These are phyloP conservation scores for Aricia artaxerxes DNA, from an alignment of 2,888 invertebrate genomes.

Conservation along the genomic window DNA sequence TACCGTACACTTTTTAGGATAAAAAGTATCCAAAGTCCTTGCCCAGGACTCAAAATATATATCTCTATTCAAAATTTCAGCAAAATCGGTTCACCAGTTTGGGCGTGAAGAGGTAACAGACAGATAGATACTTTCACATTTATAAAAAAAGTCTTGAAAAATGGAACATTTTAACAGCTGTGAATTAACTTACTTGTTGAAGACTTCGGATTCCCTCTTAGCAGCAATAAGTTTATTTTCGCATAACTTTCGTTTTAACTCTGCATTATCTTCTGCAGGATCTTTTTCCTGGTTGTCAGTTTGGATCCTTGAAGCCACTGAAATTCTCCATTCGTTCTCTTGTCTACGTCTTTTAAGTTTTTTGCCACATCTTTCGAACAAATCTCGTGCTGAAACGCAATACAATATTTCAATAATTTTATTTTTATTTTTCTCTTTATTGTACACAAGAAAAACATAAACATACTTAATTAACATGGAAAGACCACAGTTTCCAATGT, in stretches of 20 bases:
- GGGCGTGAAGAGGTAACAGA: no score
- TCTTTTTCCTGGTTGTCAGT: conserved; percentile 62
- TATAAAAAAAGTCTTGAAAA: not conserved
- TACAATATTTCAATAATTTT: not conserved
- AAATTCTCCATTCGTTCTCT: conserved; percentile 83
- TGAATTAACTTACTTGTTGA: conserved; percentile 73
- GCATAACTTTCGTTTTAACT: conserved; percentile 78
- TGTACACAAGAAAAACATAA: no score
- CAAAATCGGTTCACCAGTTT: no score
- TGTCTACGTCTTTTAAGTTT: conserved; percentile 83
- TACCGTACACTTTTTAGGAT: no score
- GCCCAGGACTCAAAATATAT: no score
- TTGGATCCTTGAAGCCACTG: conserved; percentile 72
- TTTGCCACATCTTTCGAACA: conserved; percentile 84
- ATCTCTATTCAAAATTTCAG: no score
- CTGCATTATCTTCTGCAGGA: conserved; percentile 79
- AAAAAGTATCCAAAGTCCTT: no score
- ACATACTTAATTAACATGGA: no score
- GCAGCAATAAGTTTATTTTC: conserved; percentile 76
- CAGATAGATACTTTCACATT: no score
- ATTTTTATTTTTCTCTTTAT: no score
- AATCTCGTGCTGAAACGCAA: conserved; percentile 78
- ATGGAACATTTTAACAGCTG: not conserved
- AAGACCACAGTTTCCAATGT: no score
- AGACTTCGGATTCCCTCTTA: conserved; percentile 74